A percentile compares a stretch with the other conserved stretches of the same genome.
phyloP scores from a whole-genome alignment of 2,888 invertebrate species.

The Diarsia mendica region DNA sequence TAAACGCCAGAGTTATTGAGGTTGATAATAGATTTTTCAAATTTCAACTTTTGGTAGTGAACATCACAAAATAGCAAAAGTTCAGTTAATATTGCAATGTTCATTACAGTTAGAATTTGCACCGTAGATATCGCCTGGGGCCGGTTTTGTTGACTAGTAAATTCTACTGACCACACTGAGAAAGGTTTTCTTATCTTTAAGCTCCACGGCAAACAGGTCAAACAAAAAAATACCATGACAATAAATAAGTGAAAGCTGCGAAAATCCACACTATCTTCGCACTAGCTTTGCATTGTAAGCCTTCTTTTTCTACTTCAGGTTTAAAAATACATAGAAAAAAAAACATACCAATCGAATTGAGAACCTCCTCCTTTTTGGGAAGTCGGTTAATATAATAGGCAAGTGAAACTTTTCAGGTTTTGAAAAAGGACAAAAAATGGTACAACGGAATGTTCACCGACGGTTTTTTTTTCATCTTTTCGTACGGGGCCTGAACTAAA shows the following conservation, averaged over 20 bases:
- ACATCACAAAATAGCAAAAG: background rate
- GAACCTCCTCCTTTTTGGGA: too few relatives aligned
- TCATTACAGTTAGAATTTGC: background rate
- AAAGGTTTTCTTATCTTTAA: background rate
- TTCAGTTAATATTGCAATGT: too few relatives aligned
- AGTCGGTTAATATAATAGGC: background rate
- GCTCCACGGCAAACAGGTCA: too few relatives aligned
- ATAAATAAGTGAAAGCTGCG: conserved; percentile 1
- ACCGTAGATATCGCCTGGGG: too few relatives aligned
- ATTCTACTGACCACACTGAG: background rate
- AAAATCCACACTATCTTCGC: background rate
- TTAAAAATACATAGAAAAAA: background rate
- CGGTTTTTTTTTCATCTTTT: background rate
- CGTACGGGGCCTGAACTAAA: background rate
- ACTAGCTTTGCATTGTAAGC: background rate
- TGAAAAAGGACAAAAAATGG: background rate
- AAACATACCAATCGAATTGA: too few relatives aligned
- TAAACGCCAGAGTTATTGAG: background rate
- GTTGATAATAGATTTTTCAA: background rate
- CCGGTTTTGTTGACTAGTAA: background rate
- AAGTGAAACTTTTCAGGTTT: background rate
- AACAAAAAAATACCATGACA: background rate
- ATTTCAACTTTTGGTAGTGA: background rate
- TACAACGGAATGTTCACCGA: background rate
- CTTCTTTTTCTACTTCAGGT: background rate